Conservation (phyloP, 2,797 vertebrate species). For the Limnodromus scolopaceus region DNA sequence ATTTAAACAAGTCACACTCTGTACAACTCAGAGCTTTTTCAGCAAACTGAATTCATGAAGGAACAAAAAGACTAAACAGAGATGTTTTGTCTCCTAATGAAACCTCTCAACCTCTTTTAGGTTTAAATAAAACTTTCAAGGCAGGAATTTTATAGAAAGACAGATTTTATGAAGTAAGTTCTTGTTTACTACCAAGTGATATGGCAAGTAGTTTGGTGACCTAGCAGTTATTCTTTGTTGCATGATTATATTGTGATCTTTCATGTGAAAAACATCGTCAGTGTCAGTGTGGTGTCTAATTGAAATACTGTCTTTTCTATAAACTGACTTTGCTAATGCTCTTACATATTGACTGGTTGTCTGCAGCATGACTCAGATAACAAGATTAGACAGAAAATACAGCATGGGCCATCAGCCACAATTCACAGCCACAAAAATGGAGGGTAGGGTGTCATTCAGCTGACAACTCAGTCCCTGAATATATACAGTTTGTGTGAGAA, state of each 20-base stretch:
- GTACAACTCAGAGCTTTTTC: constrained; percentile 4
- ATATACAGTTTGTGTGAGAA: neutral
- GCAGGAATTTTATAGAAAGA: neutral
- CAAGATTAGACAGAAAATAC: neutral
- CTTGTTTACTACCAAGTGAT: neutral
- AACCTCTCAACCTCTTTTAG: neutral
- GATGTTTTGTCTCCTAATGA: neutral
- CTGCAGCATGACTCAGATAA: neutral
- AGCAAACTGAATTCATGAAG: neutral
- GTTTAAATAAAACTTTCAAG: neutral
- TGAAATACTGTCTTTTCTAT: neutral
- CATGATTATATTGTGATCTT: neutral
- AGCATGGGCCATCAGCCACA: neutral
- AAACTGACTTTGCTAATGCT: neutral
- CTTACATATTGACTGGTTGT: neutral
- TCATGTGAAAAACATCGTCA: neutral
- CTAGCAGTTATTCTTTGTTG: neutral
- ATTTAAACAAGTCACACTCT: constrained; percentile 37
- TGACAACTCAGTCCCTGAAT: neutral
- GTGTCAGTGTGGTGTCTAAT: neutral
- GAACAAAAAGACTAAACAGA: constrained; percentile 3
- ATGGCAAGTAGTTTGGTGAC: neutral
- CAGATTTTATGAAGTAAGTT: neutral
- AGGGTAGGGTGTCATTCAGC: neutral
- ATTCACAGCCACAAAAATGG: neutral